A percentile compares a stretch with the other conserved stretches of the same genome.
These are phyloP conservation scores for Xylota sylvarum DNA, from an alignment of 2,888 invertebrate genomes.

Conservation along the genomic window DNA sequence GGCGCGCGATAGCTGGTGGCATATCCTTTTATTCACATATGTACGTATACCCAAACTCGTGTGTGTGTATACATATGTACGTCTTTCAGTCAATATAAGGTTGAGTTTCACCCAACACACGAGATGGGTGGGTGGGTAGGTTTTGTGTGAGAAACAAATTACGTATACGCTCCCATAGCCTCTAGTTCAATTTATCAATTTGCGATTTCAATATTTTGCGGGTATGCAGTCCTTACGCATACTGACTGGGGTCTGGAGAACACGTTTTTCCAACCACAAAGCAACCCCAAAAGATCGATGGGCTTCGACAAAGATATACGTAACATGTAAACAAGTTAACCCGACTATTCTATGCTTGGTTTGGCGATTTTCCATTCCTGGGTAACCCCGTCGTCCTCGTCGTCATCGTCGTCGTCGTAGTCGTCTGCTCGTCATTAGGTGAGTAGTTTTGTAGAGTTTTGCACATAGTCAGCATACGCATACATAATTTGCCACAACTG, in stretches of 20 bases:
- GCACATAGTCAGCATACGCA: conserved; percentile 46
- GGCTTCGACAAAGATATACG: conserved; percentile 6
- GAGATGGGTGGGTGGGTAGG: no score
- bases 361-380: conserved; percentile 7
- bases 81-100: conserved; percentile 21
- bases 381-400: neutral
- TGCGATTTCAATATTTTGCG: conserved; percentile 58
- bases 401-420: neutral
- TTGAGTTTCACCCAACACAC: conserved; percentile 2
- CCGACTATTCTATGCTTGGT: conserved; percentile 7
- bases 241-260: neutral
- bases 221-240: conserved; percentile 18
- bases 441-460: conserved; percentile 25
- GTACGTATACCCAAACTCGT: neutral
- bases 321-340: conserved; percentile 44
- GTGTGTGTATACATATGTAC: no score
- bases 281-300: conserved; percentile 42
- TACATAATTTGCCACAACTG: conserved; percentile 34
- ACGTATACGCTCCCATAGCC: conserved; percentile 31
- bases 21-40: conserved; percentile 26
- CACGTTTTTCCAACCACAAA: conserved; percentile 40
- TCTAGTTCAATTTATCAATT: conserved; percentile 67
- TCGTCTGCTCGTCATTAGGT: conserved; percentile 31
- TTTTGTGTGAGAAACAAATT: conserved; percentile 35
- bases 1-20: neutral